These are phyloP conservation scores for Rhinolophus sinicus DNA, from an alignment of 2,113 vertebrate species.

Conservation along the genomic window DNA sequence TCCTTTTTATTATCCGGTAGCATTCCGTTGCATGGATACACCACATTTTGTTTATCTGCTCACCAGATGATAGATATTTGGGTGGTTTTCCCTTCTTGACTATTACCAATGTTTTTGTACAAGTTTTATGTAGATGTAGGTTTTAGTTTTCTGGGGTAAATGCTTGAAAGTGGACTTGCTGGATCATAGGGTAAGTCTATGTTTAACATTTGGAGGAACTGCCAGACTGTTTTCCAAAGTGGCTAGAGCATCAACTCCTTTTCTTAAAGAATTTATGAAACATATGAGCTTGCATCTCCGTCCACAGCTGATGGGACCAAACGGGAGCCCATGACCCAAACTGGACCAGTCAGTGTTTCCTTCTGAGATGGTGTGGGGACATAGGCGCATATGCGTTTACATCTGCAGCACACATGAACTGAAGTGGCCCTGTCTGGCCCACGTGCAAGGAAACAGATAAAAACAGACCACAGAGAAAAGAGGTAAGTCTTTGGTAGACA, in stretches of 20 bases:
- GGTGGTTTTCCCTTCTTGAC: background rate
- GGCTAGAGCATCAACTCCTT: background rate
- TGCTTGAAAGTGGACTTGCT: background rate
- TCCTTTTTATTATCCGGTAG: background rate
- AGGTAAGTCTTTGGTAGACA: background rate
- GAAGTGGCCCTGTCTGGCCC: rapidly evolving
- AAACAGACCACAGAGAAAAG: background rate
- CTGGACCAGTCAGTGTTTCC: background rate
- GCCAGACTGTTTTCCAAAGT: background rate
- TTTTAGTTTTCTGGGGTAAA: background rate
- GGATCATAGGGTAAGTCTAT: background rate
- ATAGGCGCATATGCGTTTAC: background rate
- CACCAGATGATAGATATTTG: background rate
- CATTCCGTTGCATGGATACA: no score
- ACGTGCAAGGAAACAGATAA: background rate
- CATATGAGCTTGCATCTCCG: background rate
- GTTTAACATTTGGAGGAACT: background rate
- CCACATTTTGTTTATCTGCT: background rate
- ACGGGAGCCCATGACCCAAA: background rate
- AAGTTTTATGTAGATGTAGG: background rate
- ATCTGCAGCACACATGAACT: background rate
- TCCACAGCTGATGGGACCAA: background rate
- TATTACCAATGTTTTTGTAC: background rate
- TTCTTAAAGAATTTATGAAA: background rate
- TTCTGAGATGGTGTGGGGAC: background rate